These are phyloP conservation scores for Brenthis hecate DNA, from an alignment of 2,888 invertebrate genomes.

Conservation along the genomic window DNA sequence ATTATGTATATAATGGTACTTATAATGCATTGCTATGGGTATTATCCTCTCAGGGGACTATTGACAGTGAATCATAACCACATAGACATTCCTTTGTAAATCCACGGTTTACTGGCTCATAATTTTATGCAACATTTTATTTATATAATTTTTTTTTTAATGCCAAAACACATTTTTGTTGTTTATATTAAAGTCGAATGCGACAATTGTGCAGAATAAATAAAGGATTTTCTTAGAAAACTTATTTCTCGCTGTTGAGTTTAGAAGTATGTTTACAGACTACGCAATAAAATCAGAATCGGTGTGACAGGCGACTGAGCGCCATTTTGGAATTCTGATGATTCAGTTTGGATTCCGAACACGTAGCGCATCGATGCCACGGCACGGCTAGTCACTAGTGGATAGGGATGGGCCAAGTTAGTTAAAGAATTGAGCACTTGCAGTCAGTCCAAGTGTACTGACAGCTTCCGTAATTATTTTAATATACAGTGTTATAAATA, in stretches of 20 bases:
- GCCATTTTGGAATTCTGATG: conserved; percentile 70
- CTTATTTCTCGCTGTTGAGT: conserved; percentile 40
- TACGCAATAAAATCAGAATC: conserved; percentile 44
- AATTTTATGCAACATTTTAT: not conserved
- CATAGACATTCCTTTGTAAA: conserved; percentile 12
- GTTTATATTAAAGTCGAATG: not conserved
- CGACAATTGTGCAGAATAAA: conserved; percentile 34
- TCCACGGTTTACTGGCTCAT: no score
- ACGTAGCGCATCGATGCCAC: conserved; percentile 54
- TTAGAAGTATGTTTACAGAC: conserved; percentile 33
- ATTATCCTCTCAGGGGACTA: conserved; percentile 21
- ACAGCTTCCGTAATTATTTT: conserved; percentile 1
- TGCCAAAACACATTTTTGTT: not conserved
- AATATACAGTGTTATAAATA: not conserved
- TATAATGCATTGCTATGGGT: conserved; percentile 2
- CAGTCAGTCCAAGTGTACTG: not conserved
- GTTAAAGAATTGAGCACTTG: conserved; percentile 1
- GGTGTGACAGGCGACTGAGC: conserved; percentile 55
- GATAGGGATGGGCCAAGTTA: conserved; percentile 24
- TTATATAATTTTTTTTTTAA: not conserved
- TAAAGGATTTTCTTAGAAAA: conserved; percentile 38
- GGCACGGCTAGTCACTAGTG: conserved; percentile 11
- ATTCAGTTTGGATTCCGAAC: conserved; percentile 68
- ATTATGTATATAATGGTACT: not conserved
- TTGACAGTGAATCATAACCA: conserved; percentile 14